Conservation (phyloP, 2,797 vertebrate genomes). For the Ammospiza maritima region DNA sequence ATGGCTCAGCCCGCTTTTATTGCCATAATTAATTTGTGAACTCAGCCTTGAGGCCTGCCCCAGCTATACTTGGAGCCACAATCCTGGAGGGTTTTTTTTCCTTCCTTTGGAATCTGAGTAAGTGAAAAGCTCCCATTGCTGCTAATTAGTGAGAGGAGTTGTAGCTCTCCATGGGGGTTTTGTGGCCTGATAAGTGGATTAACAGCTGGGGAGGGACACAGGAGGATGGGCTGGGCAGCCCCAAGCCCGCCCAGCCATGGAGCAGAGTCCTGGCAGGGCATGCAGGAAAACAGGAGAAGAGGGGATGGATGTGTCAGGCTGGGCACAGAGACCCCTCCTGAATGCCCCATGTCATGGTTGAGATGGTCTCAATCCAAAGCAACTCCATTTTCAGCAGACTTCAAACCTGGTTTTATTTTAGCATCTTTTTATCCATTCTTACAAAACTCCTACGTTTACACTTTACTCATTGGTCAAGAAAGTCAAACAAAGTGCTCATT, state of each 20-base stretch:
- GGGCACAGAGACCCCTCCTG: neutral
- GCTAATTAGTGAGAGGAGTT: conserved; percentile 20
- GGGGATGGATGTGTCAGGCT: neutral
- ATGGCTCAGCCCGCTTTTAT: conserved; percentile 34
- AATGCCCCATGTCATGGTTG: neutral
- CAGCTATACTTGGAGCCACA: neutral
- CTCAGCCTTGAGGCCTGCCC: conserved; percentile 36
- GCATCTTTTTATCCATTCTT: neutral
- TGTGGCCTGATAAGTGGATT: neutral
- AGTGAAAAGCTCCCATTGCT: neutral
- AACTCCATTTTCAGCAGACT: neutral
- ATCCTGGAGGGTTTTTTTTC: neutral
- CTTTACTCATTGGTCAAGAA: neutral
- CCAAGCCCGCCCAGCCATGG: too few species aligned
- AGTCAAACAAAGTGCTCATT: neutral
- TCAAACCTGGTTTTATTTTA: neutral
- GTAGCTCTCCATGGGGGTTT: neutral
- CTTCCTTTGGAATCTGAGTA: neutral
- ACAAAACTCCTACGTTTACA: neutral
- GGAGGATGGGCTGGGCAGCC: neutral
- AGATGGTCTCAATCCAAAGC: neutral
- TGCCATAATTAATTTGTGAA: conserved; percentile 59
- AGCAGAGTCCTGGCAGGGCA: neutral
- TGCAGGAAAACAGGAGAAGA: neutral
- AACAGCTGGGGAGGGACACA: neutral